Evolutionary conservation across 2,797 vertebrate genomes (phyloP), one percentile per base, ranked within the genome.

Genomic region (Valencia hispanica): DNA sequence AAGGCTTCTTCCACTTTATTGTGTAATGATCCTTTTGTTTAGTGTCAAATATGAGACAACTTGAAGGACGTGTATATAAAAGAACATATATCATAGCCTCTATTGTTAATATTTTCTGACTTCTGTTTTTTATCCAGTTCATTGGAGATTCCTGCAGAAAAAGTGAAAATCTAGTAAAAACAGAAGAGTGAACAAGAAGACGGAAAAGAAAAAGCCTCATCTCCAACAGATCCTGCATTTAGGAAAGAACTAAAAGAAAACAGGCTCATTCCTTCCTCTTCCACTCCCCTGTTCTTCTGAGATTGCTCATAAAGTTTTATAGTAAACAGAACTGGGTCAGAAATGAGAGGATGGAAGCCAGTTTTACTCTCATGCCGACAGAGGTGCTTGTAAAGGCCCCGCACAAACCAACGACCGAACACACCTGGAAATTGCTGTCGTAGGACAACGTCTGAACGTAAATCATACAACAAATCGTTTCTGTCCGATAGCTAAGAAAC

Each of bases 261-360:
- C 48, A 53, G n/a, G 11, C 43, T 85, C 77, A 79, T 75, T 87
- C 82, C 81, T 85, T 87, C 78, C 80, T 82, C 73, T 68, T 83
- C 87, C 78, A 8, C 82, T 85, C 84, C 80, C 74, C 81, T 75
- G 45, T 80, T 84, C 85, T 83, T 79, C 78, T 80, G 82, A 91
- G 89, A 91, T 85, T 91, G 85, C 68, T 78, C 89, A 88, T 93
- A 90, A 93, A 92, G 77, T 94, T 94, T 92, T 90, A 93, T 87
- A 89, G 88, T 92, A 89, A 93, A 93, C 91, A 93, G 88, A 92
- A 90, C 85, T 88, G 84, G 91, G 91, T 94, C 88, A 91, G 87
- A 84, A 91, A 90, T 90, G 81, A 90, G 85, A 86, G 74, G 81
- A 87, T 3, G n/a, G 81, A 73, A 84, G 85, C 86, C 82, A 75